These are phyloP conservation scores for Cordilura impudica DNA, from an alignment of 2,888 invertebrate genomes.

Conservation along the genomic window DNA sequence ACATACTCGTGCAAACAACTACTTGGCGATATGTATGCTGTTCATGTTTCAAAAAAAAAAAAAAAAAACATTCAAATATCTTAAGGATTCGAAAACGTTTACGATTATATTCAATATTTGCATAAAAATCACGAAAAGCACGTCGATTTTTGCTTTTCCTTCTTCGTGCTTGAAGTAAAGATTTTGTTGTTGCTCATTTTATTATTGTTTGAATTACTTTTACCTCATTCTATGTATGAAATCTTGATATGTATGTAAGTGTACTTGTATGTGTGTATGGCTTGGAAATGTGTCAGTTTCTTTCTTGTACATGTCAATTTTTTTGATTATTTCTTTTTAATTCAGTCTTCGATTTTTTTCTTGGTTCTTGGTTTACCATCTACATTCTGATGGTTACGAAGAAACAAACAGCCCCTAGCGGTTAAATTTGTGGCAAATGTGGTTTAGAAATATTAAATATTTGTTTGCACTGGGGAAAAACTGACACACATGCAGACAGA, in stretches of 20 bases:
- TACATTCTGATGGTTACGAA: neutral
- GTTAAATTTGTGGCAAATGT: slow-evolving; percentile 45
- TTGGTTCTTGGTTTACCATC: neutral
- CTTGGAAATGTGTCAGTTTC: slow-evolving; percentile 40
- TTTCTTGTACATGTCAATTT: slow-evolving; percentile 48
- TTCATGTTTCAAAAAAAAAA: neutral
- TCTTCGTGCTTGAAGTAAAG: neutral
- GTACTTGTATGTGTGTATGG: neutral
- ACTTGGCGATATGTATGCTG: neutral
- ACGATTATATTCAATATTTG: slow-evolving; percentile 73
- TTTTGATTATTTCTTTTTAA: neutral
- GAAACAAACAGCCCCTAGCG: slow-evolving; percentile 24
- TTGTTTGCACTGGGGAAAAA: slow-evolving; percentile 16
- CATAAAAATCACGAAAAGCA: slow-evolving; percentile 75
- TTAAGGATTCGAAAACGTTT: slow-evolving; percentile 69
- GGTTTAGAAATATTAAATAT: slow-evolving; percentile 48
- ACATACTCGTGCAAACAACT: neutral
- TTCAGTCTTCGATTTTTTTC: neutral
- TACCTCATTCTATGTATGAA: neutral
- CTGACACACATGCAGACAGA: slow-evolving; percentile 6
- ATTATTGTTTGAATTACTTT: neutral
- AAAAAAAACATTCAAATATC: slow-evolving; percentile 60
- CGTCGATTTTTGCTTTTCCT: slow-evolving; percentile 67
- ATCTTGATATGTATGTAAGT: neutral
- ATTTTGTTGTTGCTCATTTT: neutral